phyloP scores from a whole-genome alignment of 2,888 invertebrate species.

The Crioceris asparagi region DNA sequence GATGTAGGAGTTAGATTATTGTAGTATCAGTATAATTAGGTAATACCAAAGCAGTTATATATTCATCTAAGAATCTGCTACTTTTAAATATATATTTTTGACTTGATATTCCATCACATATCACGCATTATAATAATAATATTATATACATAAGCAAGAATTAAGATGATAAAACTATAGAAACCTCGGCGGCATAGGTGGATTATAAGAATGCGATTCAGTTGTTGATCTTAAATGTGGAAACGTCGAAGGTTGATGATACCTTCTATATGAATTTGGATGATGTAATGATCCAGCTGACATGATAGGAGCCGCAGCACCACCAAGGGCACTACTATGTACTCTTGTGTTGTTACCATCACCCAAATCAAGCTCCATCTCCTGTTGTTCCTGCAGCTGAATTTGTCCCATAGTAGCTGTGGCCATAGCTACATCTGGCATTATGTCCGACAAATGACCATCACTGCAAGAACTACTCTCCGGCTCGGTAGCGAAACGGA shows the following conservation, averaged over 20 bases:
- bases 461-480: conserved; percentile 51
- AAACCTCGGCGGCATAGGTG: conserved; percentile 28
- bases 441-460: conserved; percentile 67
- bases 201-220: conserved; percentile 27
- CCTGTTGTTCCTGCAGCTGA: conserved; percentile 49
- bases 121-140: background rate
- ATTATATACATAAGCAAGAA: conserved; percentile 8
- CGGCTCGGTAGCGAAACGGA: conserved; percentile 35
- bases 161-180: conserved; percentile 27
- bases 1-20: no score
- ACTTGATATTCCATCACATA: conserved; percentile 4
- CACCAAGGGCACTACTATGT: conserved; percentile 28
- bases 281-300: conserved; percentile 28
- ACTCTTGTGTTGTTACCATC: conserved; percentile 72
- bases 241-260: conserved; percentile 32
- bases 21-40: no score
- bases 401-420: conserved; percentile 61
- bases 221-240: conserved; percentile 27
- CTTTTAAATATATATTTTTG: no score
- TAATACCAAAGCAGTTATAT: no score
- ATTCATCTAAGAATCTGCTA: no score
- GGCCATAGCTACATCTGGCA: conserved; percentile 92
- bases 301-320: conserved; percentile 24
- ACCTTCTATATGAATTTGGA: conserved; percentile 27
- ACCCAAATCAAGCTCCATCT: conserved; percentile 74